These are phyloP conservation scores for Cataglyphis livida DNA, from an alignment of 2,888 invertebrate species.

Conservation along the genomic window DNA sequence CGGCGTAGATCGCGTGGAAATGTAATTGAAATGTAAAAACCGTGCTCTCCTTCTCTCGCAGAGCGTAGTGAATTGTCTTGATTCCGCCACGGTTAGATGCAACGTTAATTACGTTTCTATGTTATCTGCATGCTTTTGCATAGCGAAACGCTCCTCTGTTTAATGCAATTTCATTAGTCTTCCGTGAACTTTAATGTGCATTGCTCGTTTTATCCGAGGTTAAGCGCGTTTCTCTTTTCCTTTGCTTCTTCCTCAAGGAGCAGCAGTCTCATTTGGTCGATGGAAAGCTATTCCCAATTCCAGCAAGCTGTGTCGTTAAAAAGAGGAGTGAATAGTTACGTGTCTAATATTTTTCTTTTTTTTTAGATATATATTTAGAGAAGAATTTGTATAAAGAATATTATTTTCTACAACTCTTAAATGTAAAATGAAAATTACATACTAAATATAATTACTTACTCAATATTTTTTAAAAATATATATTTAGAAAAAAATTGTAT, in stretches of 20 bases:
- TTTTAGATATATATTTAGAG: neutral
- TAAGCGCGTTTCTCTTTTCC: conserved; percentile 49
- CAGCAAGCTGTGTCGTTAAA: neutral
- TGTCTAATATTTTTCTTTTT: neutral
- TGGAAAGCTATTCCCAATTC: conserved; percentile 13
- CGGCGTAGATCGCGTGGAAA: conserved; percentile 40
- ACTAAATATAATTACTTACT: neutral
- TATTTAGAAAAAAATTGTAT: neutral
- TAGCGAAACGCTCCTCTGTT: conserved; percentile 45
- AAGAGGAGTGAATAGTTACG: neutral
- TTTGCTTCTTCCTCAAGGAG: conserved; percentile 45
- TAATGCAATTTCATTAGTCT: conserved; percentile 64
- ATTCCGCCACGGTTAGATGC: conserved; percentile 44
- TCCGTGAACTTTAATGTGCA: conserved; percentile 56
- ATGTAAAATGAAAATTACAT: neutral
- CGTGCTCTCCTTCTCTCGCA: conserved; percentile 37
- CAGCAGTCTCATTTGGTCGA: conserved; percentile 1
- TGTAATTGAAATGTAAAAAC: conserved; percentile 54
- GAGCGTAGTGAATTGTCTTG: conserved; percentile 55
- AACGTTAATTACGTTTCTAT: conserved; percentile 58
- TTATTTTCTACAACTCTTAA: neutral
- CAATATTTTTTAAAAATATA: neutral
- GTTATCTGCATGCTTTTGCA: conserved; percentile 49
- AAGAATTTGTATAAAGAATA: neutral
- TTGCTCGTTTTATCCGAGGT: conserved; percentile 50